Evolutionary conservation across 53 echinoderm and acorn worm species (phyloP), one percentile per base, ranked within the genome.

Genomic region (Astropecten irregularis): DNA sequence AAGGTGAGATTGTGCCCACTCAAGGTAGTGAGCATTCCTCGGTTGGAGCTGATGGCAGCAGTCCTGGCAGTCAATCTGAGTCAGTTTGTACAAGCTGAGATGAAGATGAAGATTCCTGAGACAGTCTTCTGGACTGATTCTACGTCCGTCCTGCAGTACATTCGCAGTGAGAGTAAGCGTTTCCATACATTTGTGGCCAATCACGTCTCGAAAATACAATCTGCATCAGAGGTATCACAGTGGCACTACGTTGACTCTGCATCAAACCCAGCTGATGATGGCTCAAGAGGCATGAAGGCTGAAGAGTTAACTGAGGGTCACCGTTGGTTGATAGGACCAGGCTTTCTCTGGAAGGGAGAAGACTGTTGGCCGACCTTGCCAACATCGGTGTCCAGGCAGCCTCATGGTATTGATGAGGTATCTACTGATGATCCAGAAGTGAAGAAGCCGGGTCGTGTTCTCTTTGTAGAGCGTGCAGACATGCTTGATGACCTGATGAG

Each of bases 111-210:
- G 26, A 48, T 91, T 13, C 33, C 21, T 6, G 49, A 29, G 5
- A 29, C 58, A 11, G 77, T 76, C 0, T 84, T 58, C 66, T 88
- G 92, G 88, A 88, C 79, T n/a, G 88, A 91, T 38, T 84, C 88
- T 13, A 77, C 77, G 27, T 71, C 73, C 1, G 90, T 88, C 1
- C 21, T 91, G 22, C 70, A 53, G 64, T 91, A 88, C 34, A 76
- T 88, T 15, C 53, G 25, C 32, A 91, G 84, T 69, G 84, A 88
- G 31, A 91, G 88, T 26, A 20, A 51, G 14, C 27, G 83, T 6
- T 67, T 65, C 26, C 54, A 48, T 9, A 66, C 66, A 7, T 68
- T 83, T 21, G 68, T 83, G 13, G 67, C 83, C 14, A 68, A 83
- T 37, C 23, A 68, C 55, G 36, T 76, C 39, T 40, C 87, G 44